Base-by-base conservation (phyloP, 2,113 vertebrate species). In the Hippopotamus amphibius region DNA sequence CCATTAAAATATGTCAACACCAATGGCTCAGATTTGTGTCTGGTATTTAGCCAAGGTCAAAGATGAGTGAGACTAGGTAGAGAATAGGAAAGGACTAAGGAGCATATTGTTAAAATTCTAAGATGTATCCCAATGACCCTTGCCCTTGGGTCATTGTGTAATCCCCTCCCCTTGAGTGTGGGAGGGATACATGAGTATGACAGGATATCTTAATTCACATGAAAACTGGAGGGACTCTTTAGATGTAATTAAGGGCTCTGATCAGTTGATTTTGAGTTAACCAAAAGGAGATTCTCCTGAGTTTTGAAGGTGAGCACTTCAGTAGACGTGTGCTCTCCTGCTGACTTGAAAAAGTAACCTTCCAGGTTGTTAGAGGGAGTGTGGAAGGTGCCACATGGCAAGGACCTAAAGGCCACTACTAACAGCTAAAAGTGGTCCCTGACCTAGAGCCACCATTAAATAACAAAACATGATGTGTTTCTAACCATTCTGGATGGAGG, bases 1-100 rank as follows among this genome's bases (percentile, higher is more conserved):
- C 6, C 80, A 79, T 16, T 81, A 43, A 95, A 84, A 41, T 80
- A 63, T 43, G 26, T 59, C 17, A 68, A 43, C 1, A 63, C 13
- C 30, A 96, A 55, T 4, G 63, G 63, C 33, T 83, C 15, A 87
- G 68, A 84, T 83, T 90, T 46, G 77, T 30, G 6, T 65, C 80
- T 90, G 16, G 65, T 28, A 68, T 86, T 97, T 79, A 84, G 2
- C 76, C n/a, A 88, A 88, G 46, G 30, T 37, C 28, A 90, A 83
- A 87, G 46, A 94, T 80, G n/a, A 93, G 28, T 30, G 43, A 88
- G 16, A 30, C 0, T 41, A 6, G 10, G 11, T 12, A 95, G 33
- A 65, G 17, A 82, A 55, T 0, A 69, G 12, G 43, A 50, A 43
- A 96, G 13, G 4, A 3, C 22, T 55, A 6, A 69, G 26, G 57